Evolutionary conservation across 2,113 vertebrate species (phyloP).

Genomic region (Pseudopodoces humilis): DNA sequence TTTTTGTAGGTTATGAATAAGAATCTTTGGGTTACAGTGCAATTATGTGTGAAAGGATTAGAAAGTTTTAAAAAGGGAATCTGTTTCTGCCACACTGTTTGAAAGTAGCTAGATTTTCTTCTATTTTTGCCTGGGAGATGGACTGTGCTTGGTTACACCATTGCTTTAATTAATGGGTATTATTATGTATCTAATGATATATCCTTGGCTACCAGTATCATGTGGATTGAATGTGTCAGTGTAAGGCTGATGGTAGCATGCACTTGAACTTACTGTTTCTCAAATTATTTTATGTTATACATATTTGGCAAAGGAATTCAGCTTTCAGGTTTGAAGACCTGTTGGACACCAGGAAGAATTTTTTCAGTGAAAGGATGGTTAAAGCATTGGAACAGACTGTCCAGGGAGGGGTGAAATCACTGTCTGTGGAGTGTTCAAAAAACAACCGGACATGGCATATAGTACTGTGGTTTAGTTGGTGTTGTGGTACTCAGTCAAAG

Average conservation of each 20-base stretch:
- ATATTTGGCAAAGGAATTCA: background rate
- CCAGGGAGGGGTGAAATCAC: background rate
- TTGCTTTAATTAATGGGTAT: background rate
- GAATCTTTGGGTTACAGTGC: background rate
- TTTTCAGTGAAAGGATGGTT: background rate
- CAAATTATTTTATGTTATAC: background rate
- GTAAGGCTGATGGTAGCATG: background rate
- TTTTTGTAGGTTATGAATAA: background rate
- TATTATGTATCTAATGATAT: background rate
- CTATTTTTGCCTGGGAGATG: background rate
- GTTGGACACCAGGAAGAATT: background rate
- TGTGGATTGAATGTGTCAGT: background rate
- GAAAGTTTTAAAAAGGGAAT: background rate
- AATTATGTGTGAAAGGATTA: background rate
- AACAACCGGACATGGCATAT: accelerated
- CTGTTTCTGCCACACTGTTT: background rate
- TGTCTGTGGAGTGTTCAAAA: background rate
- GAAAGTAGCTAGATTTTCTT: background rate
- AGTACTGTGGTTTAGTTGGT: background rate
- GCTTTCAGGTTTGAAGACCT: background rate
- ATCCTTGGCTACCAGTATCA: accelerated
- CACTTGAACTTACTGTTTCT: background rate
- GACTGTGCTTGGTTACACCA: background rate
- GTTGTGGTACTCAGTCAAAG: background rate
- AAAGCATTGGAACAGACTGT: background rate